These are phyloP conservation scores for Origma solitaria DNA, from an alignment of 2,113 vertebrate genomes.

Conservation along the genomic window DNA sequence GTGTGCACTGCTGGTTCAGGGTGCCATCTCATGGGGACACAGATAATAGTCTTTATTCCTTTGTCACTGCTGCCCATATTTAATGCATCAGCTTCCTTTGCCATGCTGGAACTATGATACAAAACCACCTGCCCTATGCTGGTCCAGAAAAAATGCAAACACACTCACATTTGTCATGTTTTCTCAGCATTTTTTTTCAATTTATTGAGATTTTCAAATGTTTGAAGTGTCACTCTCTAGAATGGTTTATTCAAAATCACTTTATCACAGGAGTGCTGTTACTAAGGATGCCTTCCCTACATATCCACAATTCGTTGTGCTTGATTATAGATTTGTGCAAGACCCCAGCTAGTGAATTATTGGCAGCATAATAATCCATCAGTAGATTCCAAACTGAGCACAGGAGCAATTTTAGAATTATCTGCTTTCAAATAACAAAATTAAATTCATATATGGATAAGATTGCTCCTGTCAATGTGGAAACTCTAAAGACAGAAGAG, in stretches of 20 bases:
- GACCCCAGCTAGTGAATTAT: neutral
- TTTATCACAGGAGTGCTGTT: neutral
- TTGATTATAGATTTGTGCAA: neutral
- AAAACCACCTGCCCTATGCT: neutral
- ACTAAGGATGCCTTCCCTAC: neutral
- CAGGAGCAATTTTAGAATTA: neutral
- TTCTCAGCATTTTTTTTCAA: neutral
- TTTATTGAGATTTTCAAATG: neutral
- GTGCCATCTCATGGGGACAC: slow-evolving; percentile 2
- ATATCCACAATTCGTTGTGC: neutral
- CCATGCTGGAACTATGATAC: neutral
- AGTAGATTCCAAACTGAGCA: neutral
- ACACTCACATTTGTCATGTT: neutral
- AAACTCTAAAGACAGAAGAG: neutral
- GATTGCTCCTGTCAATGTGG: neutral
- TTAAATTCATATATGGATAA: neutral
- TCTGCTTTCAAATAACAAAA: neutral
- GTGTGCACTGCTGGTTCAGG: neutral
- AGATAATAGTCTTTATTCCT: neutral
- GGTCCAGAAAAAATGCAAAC: neutral
- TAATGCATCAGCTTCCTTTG: neutral
- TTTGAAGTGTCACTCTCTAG: neutral
- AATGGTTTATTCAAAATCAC: neutral
- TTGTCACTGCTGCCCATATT: neutral
- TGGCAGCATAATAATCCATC: neutral